Evolutionary conservation across 2,797 vertebrate genomes (phyloP), one percentile per base, ranked within the genome.

Genomic region (Luscinia megarhynchos): DNA sequence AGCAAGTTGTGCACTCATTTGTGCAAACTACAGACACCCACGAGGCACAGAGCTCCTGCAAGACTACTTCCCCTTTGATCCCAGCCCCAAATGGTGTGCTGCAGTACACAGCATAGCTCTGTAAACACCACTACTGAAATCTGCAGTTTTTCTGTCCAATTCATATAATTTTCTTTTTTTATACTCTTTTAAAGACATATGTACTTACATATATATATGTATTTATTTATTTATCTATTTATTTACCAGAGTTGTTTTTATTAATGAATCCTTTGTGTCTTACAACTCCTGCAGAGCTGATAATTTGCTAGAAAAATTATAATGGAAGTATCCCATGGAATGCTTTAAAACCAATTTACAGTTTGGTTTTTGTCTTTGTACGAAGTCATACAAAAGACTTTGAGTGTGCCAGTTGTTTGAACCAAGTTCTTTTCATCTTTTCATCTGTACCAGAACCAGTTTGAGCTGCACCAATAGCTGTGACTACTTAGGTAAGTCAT

Each of bases 381-480:
- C 11, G 32, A 11, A 73, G 27, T 16, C 13, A 48, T 11, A 48
- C 17, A 53, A 64, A 86, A 86, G 53, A 17, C 24, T 36, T 15
- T 27, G 24, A 73, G 27, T 0, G 0, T 15, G 50, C 16, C 32
- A 41, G 11, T 34, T 61, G 16, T 34, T 85, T 17, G 17, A 75
- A 68, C 20, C 7, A 10, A 79, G 45, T 5, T 85, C 43, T 89
- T 80, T 45, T 51, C 69, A 55, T 41, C 15, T 58, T 86, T 86
- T 61, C 34, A 41, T 59, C 41, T 54, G 46, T 8, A n/a, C n/a
- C 9, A 23, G 46, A 85, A 70, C 15, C 26, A 75, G 32, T 30
- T 1, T 69, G 45, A 89, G 36, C 45, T 51, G 7, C 0, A 1
- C 32, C 1, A 1, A 9, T 68, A 38, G 83, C 40, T 68, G 32